A percentile compares a stretch with the other conserved stretches of the same genome.
phyloP scores from a whole-genome alignment of 2,888 invertebrate genomes.

The Drosophila villosipedis region DNA sequence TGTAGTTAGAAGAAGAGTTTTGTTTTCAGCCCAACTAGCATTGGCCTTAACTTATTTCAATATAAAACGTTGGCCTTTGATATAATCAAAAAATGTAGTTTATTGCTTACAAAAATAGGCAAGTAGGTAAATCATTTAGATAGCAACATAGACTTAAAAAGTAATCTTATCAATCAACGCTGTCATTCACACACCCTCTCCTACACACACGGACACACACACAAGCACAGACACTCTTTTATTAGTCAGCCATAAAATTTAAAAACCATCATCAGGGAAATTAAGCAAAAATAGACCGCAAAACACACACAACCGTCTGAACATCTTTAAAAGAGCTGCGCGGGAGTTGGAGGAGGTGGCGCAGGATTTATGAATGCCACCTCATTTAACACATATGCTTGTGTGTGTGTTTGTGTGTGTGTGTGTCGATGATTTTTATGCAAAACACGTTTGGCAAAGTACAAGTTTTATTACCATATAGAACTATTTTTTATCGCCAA shows the following conservation, averaged over 20 bases:
- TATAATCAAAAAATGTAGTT: background rate
- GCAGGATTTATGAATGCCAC: background rate
- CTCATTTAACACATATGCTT: constrained; percentile 27
- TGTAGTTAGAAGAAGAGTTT: background rate
- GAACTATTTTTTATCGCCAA: constrained; percentile 73
- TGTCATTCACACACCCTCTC: constrained; percentile 26
- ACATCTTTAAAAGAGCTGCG: constrained; percentile 19
- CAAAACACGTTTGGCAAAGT: constrained; percentile 46
- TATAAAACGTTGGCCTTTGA: background rate
- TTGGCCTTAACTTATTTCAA: background rate
- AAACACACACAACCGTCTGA: constrained; percentile 26
- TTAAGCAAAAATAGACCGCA: constrained; percentile 39
- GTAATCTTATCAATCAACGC: constrained; percentile 52
- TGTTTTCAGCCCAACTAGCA: background rate
- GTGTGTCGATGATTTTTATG: constrained; percentile 50
- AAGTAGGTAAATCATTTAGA: background rate
- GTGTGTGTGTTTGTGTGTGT: background rate
- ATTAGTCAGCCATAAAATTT: constrained; percentile 58
- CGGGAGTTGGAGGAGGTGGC: background rate
- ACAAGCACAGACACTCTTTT: constrained; percentile 15
- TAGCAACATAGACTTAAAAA: background rate
- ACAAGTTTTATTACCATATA: constrained; percentile 75
- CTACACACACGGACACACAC: constrained; percentile 6
- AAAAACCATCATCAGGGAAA: constrained; percentile 62
- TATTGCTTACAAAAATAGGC: background rate